These are phyloP conservation scores for Nerophis ophidion DNA, from an alignment of 2,113 vertebrate species.

Conservation along the genomic window DNA sequence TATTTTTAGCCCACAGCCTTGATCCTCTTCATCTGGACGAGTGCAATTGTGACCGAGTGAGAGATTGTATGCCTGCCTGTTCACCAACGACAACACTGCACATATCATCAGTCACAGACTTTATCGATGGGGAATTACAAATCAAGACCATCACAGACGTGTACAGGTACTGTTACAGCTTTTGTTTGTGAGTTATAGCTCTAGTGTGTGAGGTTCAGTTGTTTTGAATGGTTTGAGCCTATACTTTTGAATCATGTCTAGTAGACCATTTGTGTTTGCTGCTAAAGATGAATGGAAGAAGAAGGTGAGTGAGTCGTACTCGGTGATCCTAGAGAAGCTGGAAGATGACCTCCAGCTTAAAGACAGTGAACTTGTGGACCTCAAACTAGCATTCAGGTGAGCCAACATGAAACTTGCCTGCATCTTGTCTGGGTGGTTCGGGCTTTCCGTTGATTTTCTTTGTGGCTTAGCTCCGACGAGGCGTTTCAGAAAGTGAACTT, in stretches of 20 bases:
- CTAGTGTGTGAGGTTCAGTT: too few species aligned
- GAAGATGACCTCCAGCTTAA: constrained; percentile 85
- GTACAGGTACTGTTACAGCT: constrained; percentile 79
- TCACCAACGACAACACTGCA: constrained; percentile 44
- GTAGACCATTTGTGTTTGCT: constrained; percentile 1
- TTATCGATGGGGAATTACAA: constrained; percentile 93
- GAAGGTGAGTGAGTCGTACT: constrained; percentile 89
- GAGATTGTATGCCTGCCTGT: constrained; percentile 65
- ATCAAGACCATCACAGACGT: constrained; percentile 92
- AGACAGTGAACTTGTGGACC: constrained; percentile 78
- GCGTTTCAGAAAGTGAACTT: constrained; percentile 91
- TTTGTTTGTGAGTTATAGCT: neutral
- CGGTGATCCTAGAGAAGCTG: constrained; percentile 78
- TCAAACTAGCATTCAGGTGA: constrained; percentile 86
- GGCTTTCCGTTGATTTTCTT: constrained; percentile 11
- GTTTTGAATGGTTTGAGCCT: neutral
- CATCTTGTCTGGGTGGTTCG: neutral
- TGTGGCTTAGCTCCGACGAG: constrained; percentile 83
- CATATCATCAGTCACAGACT: constrained; percentile 27
- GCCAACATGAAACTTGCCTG: constrained; percentile 20
- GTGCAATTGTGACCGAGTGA: constrained; percentile 65
- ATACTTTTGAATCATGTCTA: neutral
- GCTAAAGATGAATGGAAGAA: constrained; percentile 94
- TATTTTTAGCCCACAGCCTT: constrained; percentile 88
- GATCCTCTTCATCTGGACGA: constrained; percentile 74